These are phyloP conservation scores for Tryphoninae sp. DNA, from an alignment of 2,888 invertebrate genomes.

Conservation along the genomic window DNA sequence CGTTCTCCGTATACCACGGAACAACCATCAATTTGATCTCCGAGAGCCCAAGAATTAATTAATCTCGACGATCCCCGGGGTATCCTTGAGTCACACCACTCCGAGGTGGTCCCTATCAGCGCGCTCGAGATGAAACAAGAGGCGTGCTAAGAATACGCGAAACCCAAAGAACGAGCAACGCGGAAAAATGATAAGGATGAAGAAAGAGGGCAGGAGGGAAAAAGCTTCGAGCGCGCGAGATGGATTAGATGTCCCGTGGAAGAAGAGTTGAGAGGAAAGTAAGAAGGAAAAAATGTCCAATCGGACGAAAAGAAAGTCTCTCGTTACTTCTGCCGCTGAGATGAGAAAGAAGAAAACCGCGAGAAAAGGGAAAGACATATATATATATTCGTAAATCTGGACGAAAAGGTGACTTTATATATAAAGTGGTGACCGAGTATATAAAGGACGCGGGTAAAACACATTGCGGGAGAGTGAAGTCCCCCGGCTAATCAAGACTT, in stretches of 20 bases:
- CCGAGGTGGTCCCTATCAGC: slow-evolving; percentile 4
- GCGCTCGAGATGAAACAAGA: slow-evolving; percentile 21
- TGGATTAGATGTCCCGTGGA: slow-evolving; percentile 15
- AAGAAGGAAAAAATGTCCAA: slow-evolving; percentile 41
- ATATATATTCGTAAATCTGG: slow-evolving; percentile 14
- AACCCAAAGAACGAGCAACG: slow-evolving; percentile 22
- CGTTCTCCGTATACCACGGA: slow-evolving; percentile 13
- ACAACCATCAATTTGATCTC: slow-evolving; percentile 50
- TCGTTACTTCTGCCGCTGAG: slow-evolving; percentile 38
- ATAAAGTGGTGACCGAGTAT: not conserved
- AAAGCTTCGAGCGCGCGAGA: slow-evolving; percentile 12
- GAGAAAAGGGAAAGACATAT: not conserved
- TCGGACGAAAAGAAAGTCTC: slow-evolving; percentile 26
- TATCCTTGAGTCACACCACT: slow-evolving; percentile 29
- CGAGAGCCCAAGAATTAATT: slow-evolving; percentile 55
- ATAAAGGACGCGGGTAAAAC: slow-evolving; percentile 20
- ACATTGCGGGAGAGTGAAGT: slow-evolving; percentile 39
- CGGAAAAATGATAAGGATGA: slow-evolving; percentile 17
- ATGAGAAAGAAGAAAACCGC: slow-evolving; percentile 8
- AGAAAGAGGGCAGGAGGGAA: not conserved
- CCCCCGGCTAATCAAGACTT: slow-evolving; percentile 64
- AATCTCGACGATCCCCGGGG: slow-evolving; percentile 52
- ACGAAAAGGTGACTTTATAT: not conserved
- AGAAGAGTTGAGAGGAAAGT: slow-evolving; percentile 36
- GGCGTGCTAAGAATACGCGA: slow-evolving; percentile 33